Evolutionary conservation across 1,140 invertebrate genomes (phyloP).

Genomic region (Maniola jurtina): DNA sequence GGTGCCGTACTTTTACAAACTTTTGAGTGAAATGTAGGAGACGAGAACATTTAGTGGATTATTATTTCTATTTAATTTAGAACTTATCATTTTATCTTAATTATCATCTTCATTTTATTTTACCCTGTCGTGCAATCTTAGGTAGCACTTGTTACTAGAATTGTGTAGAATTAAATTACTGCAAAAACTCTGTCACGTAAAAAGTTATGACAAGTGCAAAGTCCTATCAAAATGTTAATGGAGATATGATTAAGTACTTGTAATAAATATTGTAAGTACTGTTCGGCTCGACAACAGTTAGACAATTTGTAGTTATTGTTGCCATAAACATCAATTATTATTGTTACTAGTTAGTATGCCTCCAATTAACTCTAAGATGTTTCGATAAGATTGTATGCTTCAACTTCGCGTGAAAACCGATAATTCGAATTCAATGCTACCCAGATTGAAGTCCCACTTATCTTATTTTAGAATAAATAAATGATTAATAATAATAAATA

Average conservation of each 20-base stretch:
- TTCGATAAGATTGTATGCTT: conserved; percentile 49
- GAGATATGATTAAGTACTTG: neutral
- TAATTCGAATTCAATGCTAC: conserved; percentile 50
- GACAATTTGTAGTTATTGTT: conserved; percentile 3
- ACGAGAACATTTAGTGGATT: too few species aligned
- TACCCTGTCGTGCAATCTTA: too few species aligned
- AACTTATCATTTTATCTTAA: too few species aligned
- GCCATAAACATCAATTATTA: neutral
- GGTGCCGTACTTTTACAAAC: too few species aligned
- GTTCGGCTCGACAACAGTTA: neutral
- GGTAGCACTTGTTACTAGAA: too few species aligned
- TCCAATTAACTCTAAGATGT: neutral
- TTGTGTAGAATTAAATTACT: too few species aligned
- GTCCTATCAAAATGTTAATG: neutral
- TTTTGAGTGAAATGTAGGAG: too few species aligned
- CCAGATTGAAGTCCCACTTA: conserved; percentile 1
- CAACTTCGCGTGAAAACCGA: conserved; percentile 52
- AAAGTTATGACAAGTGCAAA: neutral
- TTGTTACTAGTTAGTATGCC: neutral
- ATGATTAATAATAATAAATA: too few species aligned
- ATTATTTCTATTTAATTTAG: too few species aligned
- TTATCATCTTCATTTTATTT: too few species aligned
- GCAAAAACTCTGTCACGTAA: neutral
- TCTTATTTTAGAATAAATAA: conserved; percentile 3
- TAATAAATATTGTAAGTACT: neutral